Conservation (phyloP, 35 echinoderm and acorn worm genomes). For the Ophiothrix spiculata region DNA sequence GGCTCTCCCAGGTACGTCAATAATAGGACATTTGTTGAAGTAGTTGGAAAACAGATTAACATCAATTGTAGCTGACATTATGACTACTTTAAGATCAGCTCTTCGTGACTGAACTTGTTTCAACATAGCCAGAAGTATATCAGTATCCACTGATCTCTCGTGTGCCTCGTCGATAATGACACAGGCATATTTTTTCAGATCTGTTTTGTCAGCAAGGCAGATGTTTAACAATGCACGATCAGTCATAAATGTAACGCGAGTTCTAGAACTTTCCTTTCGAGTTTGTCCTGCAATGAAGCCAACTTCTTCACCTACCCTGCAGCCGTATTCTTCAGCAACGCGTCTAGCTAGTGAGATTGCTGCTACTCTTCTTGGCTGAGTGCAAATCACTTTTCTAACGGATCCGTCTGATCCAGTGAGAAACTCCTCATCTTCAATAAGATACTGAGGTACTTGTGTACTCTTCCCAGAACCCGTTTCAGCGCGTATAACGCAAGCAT, state of each 20-base stretch:
- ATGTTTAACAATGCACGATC: conserved; percentile 33
- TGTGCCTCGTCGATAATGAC: conserved; percentile 47
- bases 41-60: conserved; percentile 23
- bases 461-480: conserved; percentile 95
- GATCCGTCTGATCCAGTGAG: background rate
- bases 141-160: conserved; percentile 50
- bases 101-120: conserved; percentile 18
- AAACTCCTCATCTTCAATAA: conserved; percentile 73
- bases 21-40: conserved; percentile 10
- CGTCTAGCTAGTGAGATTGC: conserved; percentile 92
- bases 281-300: conserved; percentile 25
- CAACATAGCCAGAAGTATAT: conserved; percentile 41
- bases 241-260: conserved; percentile 35
- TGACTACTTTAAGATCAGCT: conserved; percentile 29
- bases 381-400: conserved; percentile 75
- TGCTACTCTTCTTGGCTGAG: conserved; percentile 87
- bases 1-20: conserved; percentile 26
- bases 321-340: conserved; percentile 96
- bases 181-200: conserved; percentile 12
- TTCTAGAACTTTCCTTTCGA: conserved; percentile 6
- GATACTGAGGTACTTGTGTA: conserved; percentile 95
- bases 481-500: conserved; percentile 82
- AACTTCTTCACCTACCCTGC: conserved; percentile 88
- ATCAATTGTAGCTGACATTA: conserved; percentile 54
- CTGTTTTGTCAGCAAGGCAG: conserved; percentile 14